Evolutionary conservation across 92 coral and sea anemone species (phyloP), one percentile per base, ranked within the genome.

Genomic region (Micromussa lordhowensis): DNA sequence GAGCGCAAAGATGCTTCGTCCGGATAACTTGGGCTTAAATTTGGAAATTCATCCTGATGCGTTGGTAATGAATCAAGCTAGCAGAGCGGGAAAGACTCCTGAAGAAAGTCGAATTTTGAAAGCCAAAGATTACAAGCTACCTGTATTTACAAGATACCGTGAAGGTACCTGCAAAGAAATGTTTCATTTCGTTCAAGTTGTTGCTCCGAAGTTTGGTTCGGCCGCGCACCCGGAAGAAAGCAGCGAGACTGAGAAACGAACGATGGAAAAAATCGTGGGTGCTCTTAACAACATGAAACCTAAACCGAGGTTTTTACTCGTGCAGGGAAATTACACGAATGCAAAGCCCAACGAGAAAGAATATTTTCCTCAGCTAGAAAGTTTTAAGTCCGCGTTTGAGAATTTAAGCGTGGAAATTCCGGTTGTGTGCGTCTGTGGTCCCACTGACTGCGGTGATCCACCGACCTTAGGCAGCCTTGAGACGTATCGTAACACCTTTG

Each of bases 41-140:
- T 75, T 95, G 57, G 95, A 95, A 90, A 95, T 95, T 77, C 98
- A 95, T 73, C 96, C 98, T 26, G 98, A 94, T 80, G 98, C 98
- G 15, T 86, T 95, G 87, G 96, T 93, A 19, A 77, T 89, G 64
- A 95, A 95, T 78, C 98, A 95, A 87, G 96, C 98, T 0, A 90
- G 91, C 32, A 90, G 85, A 63, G 98, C 98, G 22, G 98, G 96
- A 2, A 95, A 90, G 69, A 95, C 98, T 9, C 98, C 98, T 0
- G 98, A 95, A 63, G 98, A 95, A 85, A 90, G 96, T 68, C 91
- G 90, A 51, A 92, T 95, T 83, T 92, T 95, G 44, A 92, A 85
- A 80, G 96, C 96, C 13, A 90, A 92, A 77, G 94, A 95, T 95
- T 90, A 58, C 82, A 95, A 95, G 77, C 88, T 95, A 54, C 98